Percentiles rank a stretch among this genome's conserved stretches.
Conservation (phyloP, 2,797 vertebrate genomes). For the Xenopus petersii region DNA sequence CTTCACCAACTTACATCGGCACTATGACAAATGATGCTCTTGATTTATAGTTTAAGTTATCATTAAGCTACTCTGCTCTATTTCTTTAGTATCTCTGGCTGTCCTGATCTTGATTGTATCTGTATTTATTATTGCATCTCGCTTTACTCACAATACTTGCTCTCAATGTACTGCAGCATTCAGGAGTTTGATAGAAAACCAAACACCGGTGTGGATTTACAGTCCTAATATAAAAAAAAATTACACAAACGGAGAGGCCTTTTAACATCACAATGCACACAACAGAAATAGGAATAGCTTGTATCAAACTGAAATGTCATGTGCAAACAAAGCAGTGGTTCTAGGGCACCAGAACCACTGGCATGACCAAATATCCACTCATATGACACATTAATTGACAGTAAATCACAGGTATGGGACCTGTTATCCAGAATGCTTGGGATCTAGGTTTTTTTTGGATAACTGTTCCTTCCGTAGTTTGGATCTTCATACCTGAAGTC, state of each 20-base stretch:
- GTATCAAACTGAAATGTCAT: slow-evolving; percentile 6
- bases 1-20: background rate
- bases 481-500: too few species aligned
- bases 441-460: too few species aligned
- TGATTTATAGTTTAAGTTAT: background rate
- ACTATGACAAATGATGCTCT: background rate
- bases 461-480: too few species aligned
- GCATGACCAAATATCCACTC: too few species aligned
- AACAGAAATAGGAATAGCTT: background rate
- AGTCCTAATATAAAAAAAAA: background rate
- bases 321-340: background rate
- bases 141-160: background rate
- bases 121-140: background rate
- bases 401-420: too few species aligned
- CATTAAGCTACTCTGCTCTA: background rate
- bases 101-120: background rate
- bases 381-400: too few species aligned
- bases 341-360: too few species aligned
- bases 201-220: background rate
- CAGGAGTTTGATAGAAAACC: background rate
- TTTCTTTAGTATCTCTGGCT: background rate
- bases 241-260: background rate
- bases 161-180: background rate
- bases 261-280: slow-evolving; percentile 6
- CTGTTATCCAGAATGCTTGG: too few species aligned